A percentile compares a stretch with the other conserved stretches of the same genome.
These are phyloP conservation scores for Enoplolaimus lenunculus DNA, from an alignment of 2,888 invertebrate genomes.

Conservation along the genomic window DNA sequence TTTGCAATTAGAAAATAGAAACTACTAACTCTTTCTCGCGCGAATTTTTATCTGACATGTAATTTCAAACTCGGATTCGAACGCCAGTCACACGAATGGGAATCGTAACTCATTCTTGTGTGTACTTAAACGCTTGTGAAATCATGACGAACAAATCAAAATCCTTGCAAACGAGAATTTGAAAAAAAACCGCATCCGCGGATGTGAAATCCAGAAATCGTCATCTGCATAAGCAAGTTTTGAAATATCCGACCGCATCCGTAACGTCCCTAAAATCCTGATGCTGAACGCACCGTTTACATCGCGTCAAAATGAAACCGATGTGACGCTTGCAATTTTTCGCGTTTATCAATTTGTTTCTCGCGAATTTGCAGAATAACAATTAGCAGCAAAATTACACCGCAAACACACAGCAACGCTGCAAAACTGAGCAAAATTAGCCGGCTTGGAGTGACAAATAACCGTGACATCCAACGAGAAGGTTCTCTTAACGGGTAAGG, in stretches of 20 bases:
- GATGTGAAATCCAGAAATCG: no score
- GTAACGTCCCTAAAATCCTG: neutral
- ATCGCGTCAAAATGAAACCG: conserved; percentile 41
- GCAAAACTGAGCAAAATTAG: conserved; percentile 31
- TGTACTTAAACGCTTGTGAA: no score
- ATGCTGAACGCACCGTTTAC: conserved; percentile 26
- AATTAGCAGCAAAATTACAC: conserved; percentile 33
- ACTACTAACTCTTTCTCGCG: no score
- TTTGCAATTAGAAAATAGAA: no score
- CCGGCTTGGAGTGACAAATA: conserved; percentile 37
- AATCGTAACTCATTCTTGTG: no score
- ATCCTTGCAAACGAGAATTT: no score
- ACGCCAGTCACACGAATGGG: no score
- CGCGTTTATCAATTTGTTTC: conserved; percentile 25
- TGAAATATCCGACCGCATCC: neutral
- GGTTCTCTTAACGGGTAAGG: conserved; percentile 53
- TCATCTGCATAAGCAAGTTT: no score
- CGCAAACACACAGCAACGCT: conserved; percentile 29
- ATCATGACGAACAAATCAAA: neutral
- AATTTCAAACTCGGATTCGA: no score
- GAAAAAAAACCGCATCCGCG: no score
- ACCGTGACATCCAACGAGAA: conserved; percentile 32
- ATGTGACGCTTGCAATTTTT: conserved; percentile 31
- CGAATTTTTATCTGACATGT: no score
- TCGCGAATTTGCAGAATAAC: conserved; percentile 34